These are phyloP conservation scores for Pollicipes pollicipes DNA, from an alignment of 1,140 invertebrate genomes.

Conservation along the genomic window DNA sequence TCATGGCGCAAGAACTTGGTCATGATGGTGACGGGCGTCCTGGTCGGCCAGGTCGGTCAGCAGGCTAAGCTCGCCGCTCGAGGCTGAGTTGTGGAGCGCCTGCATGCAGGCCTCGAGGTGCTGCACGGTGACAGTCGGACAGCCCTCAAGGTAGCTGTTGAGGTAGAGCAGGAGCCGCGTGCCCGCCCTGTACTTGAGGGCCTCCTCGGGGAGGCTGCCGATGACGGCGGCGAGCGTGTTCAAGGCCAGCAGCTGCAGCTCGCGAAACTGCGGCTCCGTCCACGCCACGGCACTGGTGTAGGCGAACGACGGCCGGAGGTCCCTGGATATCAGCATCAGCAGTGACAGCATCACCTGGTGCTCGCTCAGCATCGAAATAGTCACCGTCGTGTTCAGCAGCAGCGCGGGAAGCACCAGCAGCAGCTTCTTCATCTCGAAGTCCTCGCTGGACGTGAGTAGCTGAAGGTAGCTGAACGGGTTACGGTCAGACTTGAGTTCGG, in stretches of 20 bases:
- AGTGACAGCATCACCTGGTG: conserved; percentile 2
- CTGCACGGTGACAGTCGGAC: not conserved
- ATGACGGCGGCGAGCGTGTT: not conserved
- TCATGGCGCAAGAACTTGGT: not conserved
- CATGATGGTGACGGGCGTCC: not conserved
- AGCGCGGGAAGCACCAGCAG: not conserved
- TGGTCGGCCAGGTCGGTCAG: conserved; percentile 1
- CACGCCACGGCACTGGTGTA: not conserved
- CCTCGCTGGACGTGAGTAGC: not conserved
- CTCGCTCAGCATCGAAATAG: not conserved
- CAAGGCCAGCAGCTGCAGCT: conserved; percentile 1
- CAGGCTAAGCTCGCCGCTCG: not conserved
- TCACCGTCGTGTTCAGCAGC: not conserved
- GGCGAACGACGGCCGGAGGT: not conserved
- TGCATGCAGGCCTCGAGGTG: not conserved
- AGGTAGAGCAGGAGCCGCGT: conserved; percentile 2
- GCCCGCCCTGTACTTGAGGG: not conserved
- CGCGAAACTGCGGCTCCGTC: conserved; percentile 2
- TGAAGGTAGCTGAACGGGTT: not conserved
- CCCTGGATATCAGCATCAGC: not conserved
- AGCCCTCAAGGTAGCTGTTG: not conserved
- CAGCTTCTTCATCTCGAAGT: not conserved
- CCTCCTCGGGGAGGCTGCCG: not conserved
- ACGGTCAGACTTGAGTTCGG: not conserved
- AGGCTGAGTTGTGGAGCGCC: not conserved